phyloP scores from a whole-genome alignment of 2,888 invertebrate genomes.

The Coelopa pilipes region DNA sequence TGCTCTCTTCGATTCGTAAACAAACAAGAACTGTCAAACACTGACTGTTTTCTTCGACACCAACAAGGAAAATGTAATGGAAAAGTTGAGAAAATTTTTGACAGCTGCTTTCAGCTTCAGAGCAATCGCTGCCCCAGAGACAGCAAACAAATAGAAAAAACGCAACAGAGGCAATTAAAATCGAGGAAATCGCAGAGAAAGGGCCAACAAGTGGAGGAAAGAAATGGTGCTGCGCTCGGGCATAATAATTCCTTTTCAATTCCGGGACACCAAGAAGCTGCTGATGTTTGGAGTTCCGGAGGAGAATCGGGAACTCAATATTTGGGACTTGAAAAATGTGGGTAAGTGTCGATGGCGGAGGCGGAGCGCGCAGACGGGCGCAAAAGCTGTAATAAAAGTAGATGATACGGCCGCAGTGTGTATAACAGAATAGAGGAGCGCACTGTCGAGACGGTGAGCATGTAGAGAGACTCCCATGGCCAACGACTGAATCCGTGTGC shows the following conservation, averaged over 20 bases:
- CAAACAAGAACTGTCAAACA: constrained; percentile 30
- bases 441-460: constrained; percentile 45
- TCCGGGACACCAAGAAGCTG: constrained; percentile 60
- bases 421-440: constrained; percentile 29
- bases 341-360: constrained; percentile 50
- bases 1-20: constrained; percentile 21
- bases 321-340: constrained; percentile 62
- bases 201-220: constrained; percentile 15
- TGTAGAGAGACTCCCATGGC: constrained; percentile 35
- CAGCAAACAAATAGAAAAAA: constrained; percentile 23
- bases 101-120: constrained; percentile 6
- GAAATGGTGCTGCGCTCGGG: constrained; percentile 62
- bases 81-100: constrained; percentile 29
- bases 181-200: neutral
- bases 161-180: constrained; percentile 7
- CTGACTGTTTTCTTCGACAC: neutral
- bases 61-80: constrained; percentile 21
- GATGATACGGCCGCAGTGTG: constrained; percentile 34
- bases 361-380: neutral
- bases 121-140: constrained; percentile 9
- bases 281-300: constrained; percentile 59
- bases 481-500: neutral
- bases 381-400: constrained; percentile 24
- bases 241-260: constrained; percentile 63
- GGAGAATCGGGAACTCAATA: constrained; percentile 56